These are phyloP conservation scores for Trachemys scripta DNA, from an alignment of 2,113 vertebrate species.

Conservation along the genomic window DNA sequence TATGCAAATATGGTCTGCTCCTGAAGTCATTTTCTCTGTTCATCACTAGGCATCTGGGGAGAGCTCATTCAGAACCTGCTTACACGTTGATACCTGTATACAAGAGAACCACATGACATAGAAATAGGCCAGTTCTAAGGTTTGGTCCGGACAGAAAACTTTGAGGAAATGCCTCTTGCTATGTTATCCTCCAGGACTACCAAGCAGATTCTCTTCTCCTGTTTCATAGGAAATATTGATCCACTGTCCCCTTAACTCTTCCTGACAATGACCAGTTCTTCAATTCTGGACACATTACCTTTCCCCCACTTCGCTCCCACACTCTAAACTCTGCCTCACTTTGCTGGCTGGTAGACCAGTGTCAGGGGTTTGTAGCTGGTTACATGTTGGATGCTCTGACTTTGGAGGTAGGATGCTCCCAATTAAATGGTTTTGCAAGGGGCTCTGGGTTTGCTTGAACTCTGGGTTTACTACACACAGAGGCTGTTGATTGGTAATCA, in stretches of 20 bases:
- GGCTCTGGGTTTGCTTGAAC: not conserved
- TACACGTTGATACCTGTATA: not conserved
- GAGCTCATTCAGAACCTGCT: not conserved
- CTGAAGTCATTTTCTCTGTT: not conserved
- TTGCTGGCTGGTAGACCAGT: not conserved
- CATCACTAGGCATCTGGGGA: not conserved
- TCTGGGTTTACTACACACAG: not conserved
- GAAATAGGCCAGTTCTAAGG: not conserved
- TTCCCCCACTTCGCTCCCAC: not conserved
- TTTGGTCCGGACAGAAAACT: not conserved
- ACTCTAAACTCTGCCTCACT: not conserved
- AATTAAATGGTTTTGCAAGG: not conserved
- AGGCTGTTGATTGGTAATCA: accelerated
- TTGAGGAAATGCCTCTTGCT: not conserved
- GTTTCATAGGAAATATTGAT: not conserved
- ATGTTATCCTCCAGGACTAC: not conserved
- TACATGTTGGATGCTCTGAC: not conserved
- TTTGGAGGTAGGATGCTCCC: not conserved
- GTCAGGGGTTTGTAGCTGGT: not conserved
- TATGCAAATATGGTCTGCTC: not conserved
- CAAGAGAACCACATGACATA: not conserved
- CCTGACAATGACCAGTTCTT: not conserved
- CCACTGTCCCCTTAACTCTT: not conserved
- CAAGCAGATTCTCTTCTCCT: not conserved
- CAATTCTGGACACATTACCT: not conserved